Conservation (phyloP, 2,888 invertebrate genomes). For the Salpingus planirostris region DNA sequence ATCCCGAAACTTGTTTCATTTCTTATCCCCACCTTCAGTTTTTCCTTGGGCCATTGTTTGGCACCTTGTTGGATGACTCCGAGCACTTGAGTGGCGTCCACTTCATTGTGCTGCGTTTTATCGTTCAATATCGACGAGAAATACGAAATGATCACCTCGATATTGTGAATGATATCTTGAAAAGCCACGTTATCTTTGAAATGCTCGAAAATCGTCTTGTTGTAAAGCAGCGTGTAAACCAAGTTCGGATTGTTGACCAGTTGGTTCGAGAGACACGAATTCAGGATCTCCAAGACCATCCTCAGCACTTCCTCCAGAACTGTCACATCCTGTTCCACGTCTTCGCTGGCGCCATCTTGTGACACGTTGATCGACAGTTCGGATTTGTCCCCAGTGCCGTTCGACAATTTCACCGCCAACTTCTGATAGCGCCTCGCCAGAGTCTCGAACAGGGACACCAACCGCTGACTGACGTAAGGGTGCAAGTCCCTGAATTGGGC, state of each 20-base stretch:
- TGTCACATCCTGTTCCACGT: conserved; percentile 72
- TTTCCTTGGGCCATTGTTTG: conserved; percentile 88
- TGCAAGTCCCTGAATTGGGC: conserved; percentile 84
- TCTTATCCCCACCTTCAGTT: conserved; percentile 63
- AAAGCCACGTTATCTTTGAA: conserved; percentile 83
- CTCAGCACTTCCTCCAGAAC: conserved; percentile 93
- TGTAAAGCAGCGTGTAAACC: conserved; percentile 91
- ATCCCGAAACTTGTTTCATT: background rate
- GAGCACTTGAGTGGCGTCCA: conserved; percentile 81
- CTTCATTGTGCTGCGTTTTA: conserved; percentile 50
- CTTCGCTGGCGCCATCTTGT: conserved; percentile 12
- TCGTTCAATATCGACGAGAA: conserved; percentile 57
- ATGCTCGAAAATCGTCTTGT: conserved; percentile 78
- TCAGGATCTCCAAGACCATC: conserved; percentile 95
- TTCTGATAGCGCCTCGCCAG: conserved; percentile 77
- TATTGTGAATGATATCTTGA: conserved; percentile 89
- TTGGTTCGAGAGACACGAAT: conserved; percentile 86
- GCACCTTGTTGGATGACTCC: conserved; percentile 85
- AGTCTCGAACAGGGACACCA: conserved; percentile 86
- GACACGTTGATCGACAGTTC: conserved; percentile 24
- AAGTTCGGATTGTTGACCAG: conserved; percentile 83
- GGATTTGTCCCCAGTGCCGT: conserved; percentile 17
- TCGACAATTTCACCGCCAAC: conserved; percentile 41
- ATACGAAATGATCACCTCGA: conserved; percentile 77
- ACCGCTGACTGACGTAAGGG: conserved; percentile 90